Conservation (phyloP, 2,113 vertebrate species). For the Pelecanoides urinatrix region DNA sequence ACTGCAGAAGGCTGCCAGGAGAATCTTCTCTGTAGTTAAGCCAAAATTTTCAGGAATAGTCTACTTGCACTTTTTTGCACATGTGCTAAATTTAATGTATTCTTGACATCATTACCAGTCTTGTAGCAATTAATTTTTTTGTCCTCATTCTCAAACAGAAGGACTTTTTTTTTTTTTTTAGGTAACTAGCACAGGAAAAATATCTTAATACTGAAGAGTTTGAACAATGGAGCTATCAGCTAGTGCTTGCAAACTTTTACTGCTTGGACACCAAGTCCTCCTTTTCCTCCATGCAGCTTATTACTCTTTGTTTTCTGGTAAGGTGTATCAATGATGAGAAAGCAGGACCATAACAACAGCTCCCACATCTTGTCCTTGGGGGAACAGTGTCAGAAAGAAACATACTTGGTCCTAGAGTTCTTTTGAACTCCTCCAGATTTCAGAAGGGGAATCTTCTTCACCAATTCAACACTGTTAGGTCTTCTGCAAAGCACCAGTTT, state of each 20-base stretch:
- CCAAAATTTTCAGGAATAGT: not conserved
- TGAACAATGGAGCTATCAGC: not conserved
- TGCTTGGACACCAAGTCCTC: not conserved
- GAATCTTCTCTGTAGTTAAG: not conserved
- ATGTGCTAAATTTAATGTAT: not conserved
- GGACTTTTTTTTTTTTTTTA: not conserved
- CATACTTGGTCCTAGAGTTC: not conserved
- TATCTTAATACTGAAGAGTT: not conserved
- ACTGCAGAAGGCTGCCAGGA: not conserved
- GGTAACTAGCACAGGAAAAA: not conserved
- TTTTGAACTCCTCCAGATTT: not conserved
- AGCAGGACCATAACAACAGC: not conserved
- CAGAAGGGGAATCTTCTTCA: not conserved
- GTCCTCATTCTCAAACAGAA: not conserved
- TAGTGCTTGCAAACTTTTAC: not conserved
- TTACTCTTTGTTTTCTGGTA: not conserved
- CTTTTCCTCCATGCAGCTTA: not conserved
- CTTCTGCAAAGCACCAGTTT: not conserved
- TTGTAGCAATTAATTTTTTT: not conserved
- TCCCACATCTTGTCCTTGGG: not conserved
- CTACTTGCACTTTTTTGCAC: not conserved
- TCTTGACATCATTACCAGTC: not conserved
- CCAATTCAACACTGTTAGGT: not conserved
- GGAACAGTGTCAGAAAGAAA: not conserved
- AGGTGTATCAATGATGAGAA: not conserved